Evolutionary conservation across 2,797 vertebrate species (phyloP).

Genomic region (Phoebastria nigripes): DNA sequence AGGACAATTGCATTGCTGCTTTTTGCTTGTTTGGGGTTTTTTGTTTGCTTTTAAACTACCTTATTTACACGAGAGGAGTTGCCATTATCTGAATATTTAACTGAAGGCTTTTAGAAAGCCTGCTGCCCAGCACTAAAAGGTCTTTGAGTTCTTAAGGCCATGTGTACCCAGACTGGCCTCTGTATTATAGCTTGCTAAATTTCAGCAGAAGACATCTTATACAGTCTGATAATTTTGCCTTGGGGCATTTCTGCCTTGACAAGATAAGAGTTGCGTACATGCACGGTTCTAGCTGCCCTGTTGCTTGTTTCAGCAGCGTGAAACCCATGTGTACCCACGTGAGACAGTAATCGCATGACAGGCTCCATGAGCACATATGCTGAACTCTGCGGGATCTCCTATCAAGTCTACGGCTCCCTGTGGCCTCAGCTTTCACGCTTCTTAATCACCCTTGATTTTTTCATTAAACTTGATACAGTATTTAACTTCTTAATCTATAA

Average conservation of each 20-base stretch:
- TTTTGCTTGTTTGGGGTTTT: neutral
- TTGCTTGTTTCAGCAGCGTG: neutral
- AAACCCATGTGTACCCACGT: neutral
- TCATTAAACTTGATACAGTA: conserved; percentile 6
- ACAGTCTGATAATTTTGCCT: neutral
- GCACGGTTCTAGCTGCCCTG: neutral
- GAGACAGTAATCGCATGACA: neutral
- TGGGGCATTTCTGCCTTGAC: neutral
- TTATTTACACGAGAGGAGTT: neutral
- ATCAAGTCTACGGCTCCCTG: neutral
- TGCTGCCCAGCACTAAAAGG: neutral
- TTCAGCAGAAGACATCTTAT: neutral
- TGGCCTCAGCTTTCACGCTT: conserved; percentile 7
- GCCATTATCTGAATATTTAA: neutral
- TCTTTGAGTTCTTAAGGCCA: neutral
- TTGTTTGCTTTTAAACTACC: neutral
- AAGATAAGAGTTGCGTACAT: accelerated
- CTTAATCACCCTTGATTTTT: neutral
- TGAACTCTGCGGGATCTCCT: neutral
- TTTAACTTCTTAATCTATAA: neutral
- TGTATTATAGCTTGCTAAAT: neutral
- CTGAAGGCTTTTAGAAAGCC: neutral
- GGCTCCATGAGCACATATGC: accelerated
- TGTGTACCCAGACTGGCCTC: neutral
- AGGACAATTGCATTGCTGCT: conserved; percentile 4